Percentiles rank a stretch among this genome's conserved stretches.
Conservation (phyloP, 2,797 vertebrate genomes). For the Hippoglossus hippoglossus region DNA sequence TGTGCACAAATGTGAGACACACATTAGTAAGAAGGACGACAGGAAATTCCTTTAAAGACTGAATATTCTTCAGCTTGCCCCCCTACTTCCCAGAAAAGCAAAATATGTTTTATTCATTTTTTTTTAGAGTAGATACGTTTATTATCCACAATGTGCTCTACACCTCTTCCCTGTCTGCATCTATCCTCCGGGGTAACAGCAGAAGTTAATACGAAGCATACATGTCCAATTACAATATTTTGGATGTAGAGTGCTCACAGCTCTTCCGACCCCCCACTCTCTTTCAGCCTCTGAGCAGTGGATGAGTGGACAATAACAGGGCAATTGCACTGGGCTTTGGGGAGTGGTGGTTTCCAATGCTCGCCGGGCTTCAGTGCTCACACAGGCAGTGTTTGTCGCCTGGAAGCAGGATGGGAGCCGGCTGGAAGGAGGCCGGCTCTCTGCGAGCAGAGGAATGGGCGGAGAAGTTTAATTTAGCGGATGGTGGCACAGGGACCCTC, state of each 20-base stretch:
- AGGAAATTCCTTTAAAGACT: slow-evolving; percentile 12
- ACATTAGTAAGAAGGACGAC: background rate
- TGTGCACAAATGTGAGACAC: background rate
- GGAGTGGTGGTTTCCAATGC: slow-evolving; percentile 70
- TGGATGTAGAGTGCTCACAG: slow-evolving; percentile 50
- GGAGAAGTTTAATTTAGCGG: slow-evolving; percentile 82
- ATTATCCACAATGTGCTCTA: background rate
- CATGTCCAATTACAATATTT: slow-evolving; percentile 62
- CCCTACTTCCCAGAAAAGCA: slow-evolving; percentile 10
- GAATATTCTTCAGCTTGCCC: slow-evolving; percentile 14
- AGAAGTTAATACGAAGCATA: slow-evolving; percentile 55
- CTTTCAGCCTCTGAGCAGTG: slow-evolving; percentile 67
- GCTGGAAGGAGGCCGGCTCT: slow-evolving; percentile 50
- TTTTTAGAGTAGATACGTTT: slow-evolving; percentile 27
- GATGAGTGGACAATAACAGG: slow-evolving; percentile 87
- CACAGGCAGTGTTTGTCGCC: slow-evolving; percentile 45
- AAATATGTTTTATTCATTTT: slow-evolving; percentile 13
- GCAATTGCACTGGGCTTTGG: slow-evolving; percentile 88
- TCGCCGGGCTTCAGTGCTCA: slow-evolving; percentile 47
- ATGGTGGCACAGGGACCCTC: slow-evolving; percentile 72
- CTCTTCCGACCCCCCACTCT: slow-evolving; percentile 30
- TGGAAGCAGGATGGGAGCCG: slow-evolving; percentile 34
- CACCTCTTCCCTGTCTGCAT: background rate
- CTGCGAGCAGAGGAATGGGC: slow-evolving; percentile 45
- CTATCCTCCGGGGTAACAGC: slow-evolving; percentile 24